These are phyloP conservation scores for Lepilemur ruficaudatus DNA, from an alignment of 2,797 vertebrate genomes.

Conservation along the genomic window DNA sequence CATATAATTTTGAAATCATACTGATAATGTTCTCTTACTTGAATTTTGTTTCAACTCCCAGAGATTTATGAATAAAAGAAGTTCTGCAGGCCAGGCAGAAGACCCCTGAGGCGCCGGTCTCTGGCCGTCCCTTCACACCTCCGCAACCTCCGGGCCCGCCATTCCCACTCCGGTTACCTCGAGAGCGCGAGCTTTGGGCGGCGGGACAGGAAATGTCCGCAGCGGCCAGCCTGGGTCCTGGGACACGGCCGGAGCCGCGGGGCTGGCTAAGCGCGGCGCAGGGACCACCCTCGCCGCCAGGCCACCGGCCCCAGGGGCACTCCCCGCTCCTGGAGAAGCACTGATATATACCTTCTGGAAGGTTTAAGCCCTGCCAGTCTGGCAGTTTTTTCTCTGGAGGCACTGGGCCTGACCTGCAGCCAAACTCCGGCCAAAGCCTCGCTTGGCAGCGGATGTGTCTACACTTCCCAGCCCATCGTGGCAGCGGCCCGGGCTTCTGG, in stretches of 20 bases:
- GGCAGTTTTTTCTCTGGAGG: background rate
- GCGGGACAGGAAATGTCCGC: background rate
- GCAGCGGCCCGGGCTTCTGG: background rate
- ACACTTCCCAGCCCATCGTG: background rate
- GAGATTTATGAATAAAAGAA: background rate
- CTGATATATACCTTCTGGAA: background rate
- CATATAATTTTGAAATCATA: background rate
- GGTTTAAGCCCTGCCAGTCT: background rate
- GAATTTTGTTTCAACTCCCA: constrained; percentile 44
- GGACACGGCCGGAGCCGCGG: background rate
- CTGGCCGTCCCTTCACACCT: constrained; percentile 24
- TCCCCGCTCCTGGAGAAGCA: background rate
- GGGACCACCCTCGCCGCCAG: background rate
- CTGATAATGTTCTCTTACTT: background rate
- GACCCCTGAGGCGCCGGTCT: background rate
- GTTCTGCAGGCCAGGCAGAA: background rate
- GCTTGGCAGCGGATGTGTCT: background rate
- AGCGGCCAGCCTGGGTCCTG: background rate
- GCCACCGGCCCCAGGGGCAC: background rate
- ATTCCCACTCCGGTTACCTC: background rate
- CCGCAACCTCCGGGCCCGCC: background rate
- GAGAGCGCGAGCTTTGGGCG: background rate
- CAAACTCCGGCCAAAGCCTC: background rate
- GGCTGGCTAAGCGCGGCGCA: background rate
- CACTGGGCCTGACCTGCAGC: background rate